phyloP scores from a whole-genome alignment of 1,140 invertebrate species.

The Brachionus angularis region DNA sequence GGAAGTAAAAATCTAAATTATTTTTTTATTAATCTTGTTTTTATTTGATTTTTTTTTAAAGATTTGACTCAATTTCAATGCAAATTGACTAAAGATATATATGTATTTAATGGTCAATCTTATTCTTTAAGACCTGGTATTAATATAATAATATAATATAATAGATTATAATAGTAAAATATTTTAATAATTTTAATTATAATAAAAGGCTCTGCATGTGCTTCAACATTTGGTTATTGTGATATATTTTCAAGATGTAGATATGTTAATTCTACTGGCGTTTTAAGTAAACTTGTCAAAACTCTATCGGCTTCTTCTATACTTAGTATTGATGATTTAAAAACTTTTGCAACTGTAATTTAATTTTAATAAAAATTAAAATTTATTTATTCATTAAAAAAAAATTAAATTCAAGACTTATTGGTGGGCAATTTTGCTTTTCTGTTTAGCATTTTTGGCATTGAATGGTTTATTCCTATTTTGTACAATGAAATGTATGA shows the following conservation, averaged over 20 bases:
- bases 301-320: conserved; percentile 73
- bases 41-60: not conserved
- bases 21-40: no score
- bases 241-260: conserved; percentile 96
- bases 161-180: not conserved
- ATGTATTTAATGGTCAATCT: conserved; percentile 14
- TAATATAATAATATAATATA: no score
- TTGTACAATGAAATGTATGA: not conserved
- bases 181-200: no score
- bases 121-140: conserved; percentile 41
- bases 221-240: conserved; percentile 90
- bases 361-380: not conserved
- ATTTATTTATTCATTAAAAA: not conserved
- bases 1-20: no score
- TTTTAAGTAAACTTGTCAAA: conserved; percentile 89
- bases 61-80: not conserved
- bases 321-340: not conserved
- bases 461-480: conserved; percentile 27
- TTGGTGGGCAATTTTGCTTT: conserved; percentile 27
- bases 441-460: conserved; percentile 1
- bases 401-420: conserved; percentile 15
- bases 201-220: conserved; percentile 91
- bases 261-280: conserved; percentile 93
- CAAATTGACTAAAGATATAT: not conserved
- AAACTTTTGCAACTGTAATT: conserved; percentile 1